A percentile compares a stretch with the other conserved stretches of the same genome.
phyloP scores from a whole-genome alignment of 2,888 invertebrate species.

The Lacanobia oleracea region DNA sequence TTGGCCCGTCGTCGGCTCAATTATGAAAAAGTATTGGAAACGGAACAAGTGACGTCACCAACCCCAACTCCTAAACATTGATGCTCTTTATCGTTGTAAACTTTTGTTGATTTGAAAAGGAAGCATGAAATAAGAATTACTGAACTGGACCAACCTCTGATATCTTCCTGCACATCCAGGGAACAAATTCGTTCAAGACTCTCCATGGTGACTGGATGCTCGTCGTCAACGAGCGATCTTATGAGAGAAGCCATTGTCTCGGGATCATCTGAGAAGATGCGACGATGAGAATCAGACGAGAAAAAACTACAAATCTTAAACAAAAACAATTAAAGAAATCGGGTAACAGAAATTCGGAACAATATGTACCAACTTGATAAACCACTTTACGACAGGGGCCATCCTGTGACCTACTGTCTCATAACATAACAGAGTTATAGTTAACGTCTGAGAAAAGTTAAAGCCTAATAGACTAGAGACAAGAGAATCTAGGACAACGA shows the following conservation, averaged over 20 bases:
- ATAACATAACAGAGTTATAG: too few species aligned
- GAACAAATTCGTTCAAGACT: constrained; percentile 75
- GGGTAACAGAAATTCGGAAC: not conserved
- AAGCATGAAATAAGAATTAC: not conserved
- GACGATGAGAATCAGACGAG: not conserved
- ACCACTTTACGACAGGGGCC: too few species aligned
- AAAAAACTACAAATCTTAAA: not conserved
- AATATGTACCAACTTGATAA: not conserved
- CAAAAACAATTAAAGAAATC: not conserved
- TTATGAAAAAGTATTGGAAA: too few species aligned
- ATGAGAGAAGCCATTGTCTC: constrained; percentile 85
- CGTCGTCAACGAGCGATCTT: constrained; percentile 77
- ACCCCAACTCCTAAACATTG: too few species aligned
- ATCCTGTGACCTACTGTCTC: not conserved
- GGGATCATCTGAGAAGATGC: constrained; percentile 75
- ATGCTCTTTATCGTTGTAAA: too few species aligned
- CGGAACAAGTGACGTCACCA: too few species aligned
- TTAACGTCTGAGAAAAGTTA: too few species aligned
- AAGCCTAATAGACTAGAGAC: not conserved
- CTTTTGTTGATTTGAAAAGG: too few species aligned
- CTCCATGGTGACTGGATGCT: constrained; percentile 74
- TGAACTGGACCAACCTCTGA: constrained; percentile 75
- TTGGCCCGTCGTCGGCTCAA: too few species aligned
- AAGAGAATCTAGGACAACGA: not conserved
- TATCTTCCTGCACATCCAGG: constrained; percentile 75